phyloP scores from a whole-genome alignment of 2,888 invertebrate genomes.

The Diaphora mendica region DNA sequence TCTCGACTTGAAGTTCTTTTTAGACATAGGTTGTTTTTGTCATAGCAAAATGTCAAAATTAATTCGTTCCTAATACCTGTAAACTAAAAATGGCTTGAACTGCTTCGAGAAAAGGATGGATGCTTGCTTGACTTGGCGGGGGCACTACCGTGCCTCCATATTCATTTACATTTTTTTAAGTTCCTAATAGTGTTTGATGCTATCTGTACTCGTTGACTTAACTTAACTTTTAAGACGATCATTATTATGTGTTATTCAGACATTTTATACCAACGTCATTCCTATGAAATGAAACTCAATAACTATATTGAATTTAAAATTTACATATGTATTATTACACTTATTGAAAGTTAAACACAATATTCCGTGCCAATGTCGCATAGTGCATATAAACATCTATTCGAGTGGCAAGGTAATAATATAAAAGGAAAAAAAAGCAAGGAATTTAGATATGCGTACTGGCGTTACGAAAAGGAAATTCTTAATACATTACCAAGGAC shows the following conservation, averaged over 20 bases:
- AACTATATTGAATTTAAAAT: background rate
- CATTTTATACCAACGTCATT: background rate
- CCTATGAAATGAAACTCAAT: background rate
- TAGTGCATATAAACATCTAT: slow-evolving; percentile 25
- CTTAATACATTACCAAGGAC: slow-evolving; percentile 12
- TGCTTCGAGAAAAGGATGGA: no score
- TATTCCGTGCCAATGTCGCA: slow-evolving; percentile 8
- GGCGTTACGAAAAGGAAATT: slow-evolving; percentile 11
- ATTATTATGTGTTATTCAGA: no score
- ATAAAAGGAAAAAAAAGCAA: slow-evolving; percentile 14
- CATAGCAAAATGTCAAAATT: background rate
- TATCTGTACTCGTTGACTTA: background rate
- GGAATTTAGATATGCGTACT: slow-evolving; percentile 11
- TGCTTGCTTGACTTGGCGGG: background rate
- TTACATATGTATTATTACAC: slow-evolving; percentile 15
- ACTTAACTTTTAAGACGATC: background rate
- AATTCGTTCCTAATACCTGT: background rate
- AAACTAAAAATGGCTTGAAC: no score
- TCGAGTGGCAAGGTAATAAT: slow-evolving; percentile 16
- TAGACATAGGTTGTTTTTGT: background rate
- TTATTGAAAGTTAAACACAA: slow-evolving; percentile 21
- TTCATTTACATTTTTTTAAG: background rate
- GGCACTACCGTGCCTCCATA: no score
- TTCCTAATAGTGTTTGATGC: background rate
- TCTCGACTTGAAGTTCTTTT: background rate